Percentiles rank a stretch among this genome's conserved stretches.
Evolutionary conservation across 2,888 invertebrate species (phyloP).

Genomic region (Ormyrus labotus): DNA sequence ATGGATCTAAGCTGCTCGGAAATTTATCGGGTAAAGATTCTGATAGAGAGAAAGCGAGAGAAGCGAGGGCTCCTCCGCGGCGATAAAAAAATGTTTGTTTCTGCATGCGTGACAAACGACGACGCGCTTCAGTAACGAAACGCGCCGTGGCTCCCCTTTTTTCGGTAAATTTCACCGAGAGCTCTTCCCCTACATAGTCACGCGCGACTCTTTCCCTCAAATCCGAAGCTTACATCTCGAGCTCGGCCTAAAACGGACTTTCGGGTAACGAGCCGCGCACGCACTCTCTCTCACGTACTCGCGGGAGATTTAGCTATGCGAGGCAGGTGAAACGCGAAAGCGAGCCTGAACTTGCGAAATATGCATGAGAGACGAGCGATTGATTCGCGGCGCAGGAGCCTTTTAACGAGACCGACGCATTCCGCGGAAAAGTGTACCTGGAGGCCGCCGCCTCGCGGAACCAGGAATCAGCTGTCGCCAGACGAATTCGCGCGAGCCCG

Average conservation of each 20-base stretch:
- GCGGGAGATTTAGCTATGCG: slow-evolving; percentile 2
- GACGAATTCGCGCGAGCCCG: too few species aligned
- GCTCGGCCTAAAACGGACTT: neutral
- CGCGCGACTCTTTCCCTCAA: slow-evolving; percentile 10
- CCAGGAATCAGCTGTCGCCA: too few species aligned
- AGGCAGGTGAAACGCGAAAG: slow-evolving; percentile 18
- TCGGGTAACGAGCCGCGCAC: neutral
- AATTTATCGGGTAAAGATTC: too few species aligned
- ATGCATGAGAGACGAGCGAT: neutral
- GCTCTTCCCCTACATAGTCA: neutral
- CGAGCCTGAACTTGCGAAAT: slow-evolving; percentile 20
- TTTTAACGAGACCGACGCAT: slow-evolving; percentile 13
- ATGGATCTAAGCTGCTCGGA: too few species aligned
- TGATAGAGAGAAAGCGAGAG: too few species aligned
- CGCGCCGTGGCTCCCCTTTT: slow-evolving; percentile 36
- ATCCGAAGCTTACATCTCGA: neutral
- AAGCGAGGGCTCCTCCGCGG: neutral
- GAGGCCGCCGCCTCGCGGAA: too few species aligned
- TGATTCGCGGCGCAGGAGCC: slow-evolving; percentile 2
- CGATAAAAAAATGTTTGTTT: slow-evolving; percentile 41
- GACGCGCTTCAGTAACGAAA: slow-evolving; percentile 30
- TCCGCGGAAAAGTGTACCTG: neutral
- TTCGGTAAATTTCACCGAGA: slow-evolving; percentile 51
- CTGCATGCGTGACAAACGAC: slow-evolving; percentile 34
- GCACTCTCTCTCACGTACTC: neutral